Base-by-base conservation (phyloP, 2,797 vertebrate genomes). In the Pangasius mekongensis region DNA sequence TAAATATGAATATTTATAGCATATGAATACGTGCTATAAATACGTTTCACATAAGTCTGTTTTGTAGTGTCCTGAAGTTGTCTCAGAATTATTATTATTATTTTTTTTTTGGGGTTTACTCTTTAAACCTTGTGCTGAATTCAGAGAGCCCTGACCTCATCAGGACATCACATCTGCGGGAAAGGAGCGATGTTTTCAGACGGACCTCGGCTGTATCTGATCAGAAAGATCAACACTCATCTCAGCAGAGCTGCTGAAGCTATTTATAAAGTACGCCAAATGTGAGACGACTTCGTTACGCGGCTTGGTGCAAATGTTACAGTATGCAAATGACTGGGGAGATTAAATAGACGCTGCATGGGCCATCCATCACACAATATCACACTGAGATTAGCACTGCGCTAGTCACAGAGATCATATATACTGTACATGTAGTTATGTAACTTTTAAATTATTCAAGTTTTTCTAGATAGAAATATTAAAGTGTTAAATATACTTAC, bases 281-380 rank as follows among this genome's bases (percentile, higher is more conserved):
- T 39, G 33, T 60, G 22, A 82, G 56, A 62, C 5, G 56, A 27
- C 56, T 82, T 62, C 11, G 43, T 82, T 60, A 60, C 78, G 7
- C 56, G 20, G 30, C 54, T 27, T 43, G 80, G 33, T 60, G 80
- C 62, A 43, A 82, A 62, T 82, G 80, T 60, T 82, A 82, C 80
- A 43, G 80, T 60, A 82, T 82, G 80, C 36, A 82, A 62, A 82
- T 82, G 78, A 82, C 56, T 8, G 56, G 9, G 56, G 80, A 62
- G 20, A 6, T 62, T 60, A 7, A 82, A 62, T 1, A 43, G 56
- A 60, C 4, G 5, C 78, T 60, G 56, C 33, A 39, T 33, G 78
- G 33, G 54, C 22, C 56, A 39, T 82, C 56, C 5, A 60, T 82
- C 56, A 24, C 11, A 16, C 33, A 7, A 1, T 6, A 14, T 36